Percentiles rank a stretch among this genome's conserved stretches.
Evolutionary conservation across 1,140 invertebrate genomes (phyloP).

Genomic region (Kradibia gibbosae): DNA sequence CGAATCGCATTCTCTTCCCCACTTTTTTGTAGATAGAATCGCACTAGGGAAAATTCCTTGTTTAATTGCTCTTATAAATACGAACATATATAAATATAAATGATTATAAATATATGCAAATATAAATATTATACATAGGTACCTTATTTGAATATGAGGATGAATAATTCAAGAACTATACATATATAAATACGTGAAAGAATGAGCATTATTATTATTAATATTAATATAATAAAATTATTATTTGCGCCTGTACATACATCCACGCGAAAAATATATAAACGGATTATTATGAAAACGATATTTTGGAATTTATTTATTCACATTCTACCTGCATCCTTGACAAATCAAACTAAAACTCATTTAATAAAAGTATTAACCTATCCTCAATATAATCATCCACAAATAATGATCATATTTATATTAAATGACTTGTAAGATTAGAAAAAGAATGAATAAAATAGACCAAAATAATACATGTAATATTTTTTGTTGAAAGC

Average conservation of each 20-base stretch:
- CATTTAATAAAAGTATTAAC: neutral
- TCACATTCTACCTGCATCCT: slow-evolving; percentile 17
- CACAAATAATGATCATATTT: neutral
- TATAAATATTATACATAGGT: slow-evolving; percentile 66
- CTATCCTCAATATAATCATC: neutral
- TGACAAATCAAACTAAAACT: neutral
- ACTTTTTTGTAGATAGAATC: slow-evolving; percentile 68
- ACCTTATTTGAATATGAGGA: slow-evolving; percentile 56
- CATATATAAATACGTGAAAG: slow-evolving; percentile 65
- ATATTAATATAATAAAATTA: slow-evolving; percentile 65
- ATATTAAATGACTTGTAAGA: neutral
- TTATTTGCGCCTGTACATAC: slow-evolving; percentile 73
- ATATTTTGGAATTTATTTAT: slow-evolving; percentile 42
- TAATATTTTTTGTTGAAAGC: no score
- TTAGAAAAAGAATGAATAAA: no score
- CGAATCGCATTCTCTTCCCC: slow-evolving; percentile 51
- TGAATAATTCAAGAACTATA: slow-evolving; percentile 63
- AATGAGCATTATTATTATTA: slow-evolving; percentile 63
- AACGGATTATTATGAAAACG: slow-evolving; percentile 70
- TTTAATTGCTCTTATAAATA: slow-evolving; percentile 64
- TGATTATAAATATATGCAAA: slow-evolving; percentile 58
- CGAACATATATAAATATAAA: slow-evolving; percentile 64
- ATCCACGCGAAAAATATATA: slow-evolving; percentile 72
- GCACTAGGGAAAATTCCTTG: slow-evolving; percentile 57
- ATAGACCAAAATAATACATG: no score